Conservation (phyloP, 2,113 vertebrate species). For the Chaetura pelagica region DNA sequence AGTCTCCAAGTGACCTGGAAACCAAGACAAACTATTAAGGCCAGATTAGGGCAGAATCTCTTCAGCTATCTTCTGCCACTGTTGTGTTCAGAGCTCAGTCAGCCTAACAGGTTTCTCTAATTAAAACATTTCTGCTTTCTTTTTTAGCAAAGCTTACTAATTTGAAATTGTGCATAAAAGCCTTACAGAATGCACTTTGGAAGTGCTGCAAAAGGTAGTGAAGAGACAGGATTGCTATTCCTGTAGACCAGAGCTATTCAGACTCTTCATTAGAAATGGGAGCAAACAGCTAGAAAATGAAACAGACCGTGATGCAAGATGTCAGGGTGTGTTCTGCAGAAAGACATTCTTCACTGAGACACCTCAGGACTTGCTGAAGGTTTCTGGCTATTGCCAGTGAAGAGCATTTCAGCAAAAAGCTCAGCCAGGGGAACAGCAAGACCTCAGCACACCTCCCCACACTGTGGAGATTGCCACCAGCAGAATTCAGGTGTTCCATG, state of each 20-base stretch:
- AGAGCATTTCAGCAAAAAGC: background rate
- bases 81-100: background rate
- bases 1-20: conserved; percentile 1
- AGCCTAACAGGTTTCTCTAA: background rate
- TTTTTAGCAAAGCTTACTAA: background rate
- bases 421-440: background rate
- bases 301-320: background rate
- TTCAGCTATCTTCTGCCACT: background rate
- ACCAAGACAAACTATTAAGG: background rate
- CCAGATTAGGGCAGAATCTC: background rate
- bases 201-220: background rate
- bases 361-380: background rate
- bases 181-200: background rate
- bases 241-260: background rate
- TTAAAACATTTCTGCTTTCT: background rate
- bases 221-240: background rate
- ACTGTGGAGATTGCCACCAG: background rate
- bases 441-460: background rate
- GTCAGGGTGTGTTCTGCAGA: background rate
- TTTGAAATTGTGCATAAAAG: background rate
- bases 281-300: conserved; percentile 22
- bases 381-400: background rate
- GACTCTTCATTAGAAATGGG: background rate
- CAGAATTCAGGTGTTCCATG: background rate
- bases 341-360: background rate